Percentiles rank a stretch among this genome's conserved stretches.
Evolutionary conservation across 1,140 invertebrate genomes (phyloP).

Genomic region (Diachasmimorpha longicaudata): DNA sequence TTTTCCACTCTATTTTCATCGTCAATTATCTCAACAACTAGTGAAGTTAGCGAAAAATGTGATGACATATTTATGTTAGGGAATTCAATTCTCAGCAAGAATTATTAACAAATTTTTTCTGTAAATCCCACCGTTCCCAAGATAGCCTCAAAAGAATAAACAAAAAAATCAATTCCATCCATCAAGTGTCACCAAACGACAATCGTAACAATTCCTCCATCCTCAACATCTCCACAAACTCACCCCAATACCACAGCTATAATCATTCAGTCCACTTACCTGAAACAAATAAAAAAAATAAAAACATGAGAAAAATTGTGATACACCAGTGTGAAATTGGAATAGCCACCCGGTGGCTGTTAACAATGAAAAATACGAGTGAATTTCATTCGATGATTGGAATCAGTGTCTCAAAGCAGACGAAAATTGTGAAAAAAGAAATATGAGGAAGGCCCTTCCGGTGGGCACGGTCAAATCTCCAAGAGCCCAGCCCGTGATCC

Average conservation of each 20-base stretch:
- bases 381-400: constrained; percentile 6
- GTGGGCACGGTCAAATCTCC: constrained; percentile 16
- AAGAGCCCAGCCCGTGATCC: constrained; percentile 17
- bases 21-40: too few species aligned
- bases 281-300: constrained; percentile 36
- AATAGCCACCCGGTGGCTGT: neutral
- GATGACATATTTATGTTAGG: too few species aligned
- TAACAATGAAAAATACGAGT: neutral
- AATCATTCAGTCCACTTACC: constrained; percentile 27
- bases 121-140: too few species aligned
- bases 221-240: neutral
- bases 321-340: neutral
- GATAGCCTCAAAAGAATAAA: too few species aligned
- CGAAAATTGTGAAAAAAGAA: neutral
- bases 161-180: neutral
- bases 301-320: neutral
- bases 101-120: too few species aligned
- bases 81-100: too few species aligned
- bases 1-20: too few species aligned
- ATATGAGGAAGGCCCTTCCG: neutral
- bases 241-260: neutral
- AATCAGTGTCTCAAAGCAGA: neutral
- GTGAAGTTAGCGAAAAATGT: too few species aligned
- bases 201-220: neutral
- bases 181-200: neutral